Evolutionary conservation across 37 sponge, comb jelly and placozoan species (phyloP).

Genomic region (Dysidea cf. avara): DNA sequence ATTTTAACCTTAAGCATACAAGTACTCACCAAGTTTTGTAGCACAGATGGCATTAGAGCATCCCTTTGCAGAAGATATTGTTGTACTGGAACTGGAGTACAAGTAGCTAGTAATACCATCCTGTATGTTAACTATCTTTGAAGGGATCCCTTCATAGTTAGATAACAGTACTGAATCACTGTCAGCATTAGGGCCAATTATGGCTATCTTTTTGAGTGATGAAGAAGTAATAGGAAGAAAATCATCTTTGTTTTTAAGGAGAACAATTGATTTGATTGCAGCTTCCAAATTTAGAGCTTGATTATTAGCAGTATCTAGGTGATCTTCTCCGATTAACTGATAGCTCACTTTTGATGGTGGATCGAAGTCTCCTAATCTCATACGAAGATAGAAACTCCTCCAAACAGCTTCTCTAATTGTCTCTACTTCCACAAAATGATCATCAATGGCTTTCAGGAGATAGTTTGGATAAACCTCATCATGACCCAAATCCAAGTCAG

Average conservation of each 20-base stretch:
- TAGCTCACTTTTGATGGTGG: constrained; percentile 44
- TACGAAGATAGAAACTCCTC: too few relatives aligned
- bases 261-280: constrained; percentile 64
- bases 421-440: constrained; percentile 12
- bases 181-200: constrained; percentile 69
- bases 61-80: too few relatives aligned
- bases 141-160: constrained; percentile 62
- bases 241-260: too few relatives aligned
- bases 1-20: too few relatives aligned
- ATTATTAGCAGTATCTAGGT: too few relatives aligned
- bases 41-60: too few relatives aligned
- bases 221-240: constrained; percentile 13
- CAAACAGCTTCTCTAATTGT: too few relatives aligned
- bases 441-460: constrained; percentile 26
- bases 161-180: constrained; percentile 21
- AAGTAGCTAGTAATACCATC: constrained; percentile 42
- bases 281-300: constrained; percentile 43
- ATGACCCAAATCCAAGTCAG: constrained; percentile 67
- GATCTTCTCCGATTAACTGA: constrained; percentile 41
- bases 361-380: constrained; percentile 76
- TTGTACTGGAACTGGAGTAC: too few relatives aligned
- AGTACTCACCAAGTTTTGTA: too few relatives aligned
- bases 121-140: constrained; percentile 16
- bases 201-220: constrained; percentile 27
- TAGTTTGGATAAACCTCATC: constrained; percentile 48